These are phyloP conservation scores for Elephas maximus DNA, from an alignment of 2,113 vertebrate genomes.

Conservation along the genomic window DNA sequence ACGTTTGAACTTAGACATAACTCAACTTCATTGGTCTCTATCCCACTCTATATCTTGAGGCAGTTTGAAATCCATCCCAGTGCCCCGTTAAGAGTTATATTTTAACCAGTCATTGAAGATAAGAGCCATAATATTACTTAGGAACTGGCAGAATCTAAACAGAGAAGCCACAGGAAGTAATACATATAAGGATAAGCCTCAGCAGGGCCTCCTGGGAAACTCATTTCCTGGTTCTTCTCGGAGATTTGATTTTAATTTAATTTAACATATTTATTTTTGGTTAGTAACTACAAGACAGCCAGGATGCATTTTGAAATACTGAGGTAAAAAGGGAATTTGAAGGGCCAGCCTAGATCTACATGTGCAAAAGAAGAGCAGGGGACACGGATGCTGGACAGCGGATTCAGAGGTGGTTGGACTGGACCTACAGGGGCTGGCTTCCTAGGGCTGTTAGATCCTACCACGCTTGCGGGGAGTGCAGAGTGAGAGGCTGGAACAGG, in stretches of 20 bases:
- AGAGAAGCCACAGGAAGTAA: constrained; percentile 68
- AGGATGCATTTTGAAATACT: neutral
- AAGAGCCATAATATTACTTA: constrained; percentile 56
- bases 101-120: constrained; percentile 70
- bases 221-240: constrained; percentile 73
- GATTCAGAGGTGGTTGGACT: neutral
- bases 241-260: neutral
- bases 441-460: neutral
- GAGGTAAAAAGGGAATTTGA: neutral
- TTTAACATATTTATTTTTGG: neutral
- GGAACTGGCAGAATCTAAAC: constrained; percentile 40
- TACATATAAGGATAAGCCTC: constrained; percentile 44
- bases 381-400: fast-evolving
- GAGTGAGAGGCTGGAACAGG: neutral
- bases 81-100: neutral
- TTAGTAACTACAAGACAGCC: neutral
- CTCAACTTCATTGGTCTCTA: neutral
- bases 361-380: neutral
- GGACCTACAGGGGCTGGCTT: neutral
- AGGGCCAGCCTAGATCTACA: neutral
- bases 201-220: constrained; percentile 1
- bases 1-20: neutral
- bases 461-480: neutral
- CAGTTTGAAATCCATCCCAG: neutral
- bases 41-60: neutral